Evolutionary conservation across 1,140 invertebrate species (phyloP).

Genomic region (Paramacrobiotus metropolitanus): DNA sequence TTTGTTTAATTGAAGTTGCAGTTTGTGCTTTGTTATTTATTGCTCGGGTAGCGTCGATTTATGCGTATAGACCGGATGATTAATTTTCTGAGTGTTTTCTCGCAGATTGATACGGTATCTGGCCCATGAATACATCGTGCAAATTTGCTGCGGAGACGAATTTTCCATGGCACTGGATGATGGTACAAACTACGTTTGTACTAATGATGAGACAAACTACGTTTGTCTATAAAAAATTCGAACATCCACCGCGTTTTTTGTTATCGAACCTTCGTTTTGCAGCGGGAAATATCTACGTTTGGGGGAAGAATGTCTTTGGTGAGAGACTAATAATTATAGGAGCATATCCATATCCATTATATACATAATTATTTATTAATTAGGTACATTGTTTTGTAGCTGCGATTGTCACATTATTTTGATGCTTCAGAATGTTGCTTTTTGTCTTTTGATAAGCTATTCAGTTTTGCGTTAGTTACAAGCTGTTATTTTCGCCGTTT

Average conservation of each 20-base stretch:
- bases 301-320: constrained; percentile 63
- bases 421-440: constrained; percentile 17
- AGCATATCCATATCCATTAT: too few species aligned
- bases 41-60: background rate
- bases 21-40: background rate
- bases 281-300: constrained; percentile 60
- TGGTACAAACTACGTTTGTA: background rate
- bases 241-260: constrained; percentile 7
- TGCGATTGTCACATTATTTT: too few species aligned
- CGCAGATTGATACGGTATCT: background rate
- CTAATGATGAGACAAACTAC: constrained; percentile 4
- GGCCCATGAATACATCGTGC: background rate
- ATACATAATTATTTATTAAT: too few species aligned
- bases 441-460: too few species aligned
- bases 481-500: too few species aligned
- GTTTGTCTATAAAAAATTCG: constrained; percentile 12
- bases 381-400: too few species aligned
- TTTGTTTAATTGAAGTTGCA: constrained; percentile 1
- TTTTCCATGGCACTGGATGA: constrained; percentile 5
- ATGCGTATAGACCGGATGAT: background rate
- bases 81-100: constrained; percentile 9
- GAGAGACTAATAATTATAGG: too few species aligned
- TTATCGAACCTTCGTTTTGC: constrained; percentile 13
- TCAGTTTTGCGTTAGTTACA: too few species aligned
- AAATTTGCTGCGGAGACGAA: constrained; percentile 13